Evolutionary conservation across 2,797 vertebrate species (phyloP), one percentile per base, ranked within the genome.

Genomic region (Poecilia picta): DNA sequence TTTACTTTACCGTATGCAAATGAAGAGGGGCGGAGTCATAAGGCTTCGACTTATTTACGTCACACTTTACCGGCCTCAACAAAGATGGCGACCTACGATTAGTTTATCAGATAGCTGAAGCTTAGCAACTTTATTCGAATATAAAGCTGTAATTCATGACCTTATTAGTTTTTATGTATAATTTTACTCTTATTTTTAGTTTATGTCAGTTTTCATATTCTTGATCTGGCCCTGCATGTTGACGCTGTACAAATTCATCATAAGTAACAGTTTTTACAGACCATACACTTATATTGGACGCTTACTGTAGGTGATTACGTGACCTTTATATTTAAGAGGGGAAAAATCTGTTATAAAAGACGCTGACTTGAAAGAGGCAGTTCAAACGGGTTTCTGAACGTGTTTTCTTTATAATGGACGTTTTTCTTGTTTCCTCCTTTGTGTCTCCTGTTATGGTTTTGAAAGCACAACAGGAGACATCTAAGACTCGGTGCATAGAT

Each of bases 401-500:
- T 84, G 47, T 70, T 74, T 79, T 10, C 66, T 39, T 64, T 5
- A 36, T 23, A 46, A n/a, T 75, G 11, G 11, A 31, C 64, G 72
- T n/a, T 70, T 68, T 55, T 49, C 49, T 57, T 16, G 28, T 73
- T 85, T 87, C 70, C 25, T 25, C 31, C 6, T 73, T n/a, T 80
- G 77, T 75, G 31, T 73, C 41, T 49, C 72, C 41, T 45, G 6
- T 39, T 23, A 51, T 23, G 45, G 33, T 79, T 83, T 73, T 81
- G 79, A 89, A 87, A 82, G 80, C 31, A 64, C 68, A 23, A 51
- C 78, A 41, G 49, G 66, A 82, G 76, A 83, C 74, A 76, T 77
- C 66, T 77, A 76, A 86, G 72, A 57, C 46, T 1, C 64, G 0
- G 7, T 8, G 11, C 23, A 59, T 75, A 78, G 74, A 85, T 73